Evolutionary conservation across 1,140 invertebrate genomes (phyloP), one percentile per base, ranked within the genome.

Genomic region (Drosophila ananassae): DNA sequence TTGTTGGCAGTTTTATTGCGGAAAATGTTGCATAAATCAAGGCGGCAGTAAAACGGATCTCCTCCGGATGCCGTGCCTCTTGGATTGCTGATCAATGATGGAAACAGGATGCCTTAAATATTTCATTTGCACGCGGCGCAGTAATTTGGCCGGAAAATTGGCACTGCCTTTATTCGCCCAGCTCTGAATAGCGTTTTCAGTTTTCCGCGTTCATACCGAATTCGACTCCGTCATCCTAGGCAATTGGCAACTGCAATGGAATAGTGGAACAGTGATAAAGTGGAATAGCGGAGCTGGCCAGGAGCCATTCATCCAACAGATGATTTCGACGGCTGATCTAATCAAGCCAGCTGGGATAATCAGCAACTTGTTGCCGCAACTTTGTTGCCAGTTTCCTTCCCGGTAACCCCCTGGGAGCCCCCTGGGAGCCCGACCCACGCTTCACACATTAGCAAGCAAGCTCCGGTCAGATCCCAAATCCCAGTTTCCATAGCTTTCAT

Each of bases 11-110:
- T 87, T 87, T 87, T 82, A 87, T 87, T 87, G 83, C 66, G 79
- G 71, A 78, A 87, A 82, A 82, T 79, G 83, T 89, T 87, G 82
- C 82, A 87, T 87, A 87, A 87, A 87, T 87, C 82, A 87, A 87
- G 83, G 82, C 77, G 69, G 81, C 71, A 87, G 71, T 87, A 82
- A 79, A 89, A 89, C 72, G 60, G 60, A 81, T 69, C 74, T 57
- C 72, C 41, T 44, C 41, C 41, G 41, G 44, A 47, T 10, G 17
- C 60, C 51, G 68, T 63, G 54, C 59, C 56, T 48, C 52, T 10
- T n/a, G 46, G 22, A 64, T 17, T 17, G 37, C 5, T 28, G 58
- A 64, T 30, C 50, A 55, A 32, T 52, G 46, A 37, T 77, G 32
- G 44, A 64, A 87, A 75, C 82, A 85, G 82, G 82, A 87, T 85